phyloP scores from a whole-genome alignment of 2,113 vertebrate genomes.

The Solea senegalensis region DNA sequence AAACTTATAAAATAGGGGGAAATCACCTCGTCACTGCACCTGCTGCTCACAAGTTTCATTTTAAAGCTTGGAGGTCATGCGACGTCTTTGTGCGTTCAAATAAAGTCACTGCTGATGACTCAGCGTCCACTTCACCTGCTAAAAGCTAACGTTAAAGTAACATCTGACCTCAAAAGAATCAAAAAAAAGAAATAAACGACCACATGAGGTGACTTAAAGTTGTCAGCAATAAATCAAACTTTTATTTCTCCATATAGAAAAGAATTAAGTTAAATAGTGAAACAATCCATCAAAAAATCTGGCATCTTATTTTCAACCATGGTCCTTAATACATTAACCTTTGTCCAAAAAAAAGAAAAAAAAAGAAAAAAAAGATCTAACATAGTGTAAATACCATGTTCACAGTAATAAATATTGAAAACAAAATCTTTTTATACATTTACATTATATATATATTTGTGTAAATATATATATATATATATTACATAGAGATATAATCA shows the following conservation, averaged over 20 bases:
- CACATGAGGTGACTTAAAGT: conserved; percentile 36
- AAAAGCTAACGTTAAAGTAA: too few relatives aligned
- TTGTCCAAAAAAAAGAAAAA: conserved; percentile 68
- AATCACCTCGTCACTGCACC: not conserved
- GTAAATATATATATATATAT: conserved; percentile 85
- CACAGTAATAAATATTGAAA: conserved; percentile 98
- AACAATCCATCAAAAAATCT: conserved; percentile 79
- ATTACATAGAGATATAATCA: conserved; percentile 77
- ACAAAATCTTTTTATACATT: conserved; percentile 82
- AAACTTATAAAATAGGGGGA: conserved; percentile 1
- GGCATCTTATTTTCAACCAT: conserved; percentile 72
- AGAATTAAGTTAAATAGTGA: conserved; percentile 81
- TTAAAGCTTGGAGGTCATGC: not conserved
- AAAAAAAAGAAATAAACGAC: not conserved
- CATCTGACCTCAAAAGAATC: not conserved
- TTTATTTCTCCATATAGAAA: conserved; percentile 83
- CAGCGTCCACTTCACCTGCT: not conserved
- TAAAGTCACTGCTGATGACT: not conserved
- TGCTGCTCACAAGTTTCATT: conserved; percentile 31
- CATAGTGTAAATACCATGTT: conserved; percentile 92
- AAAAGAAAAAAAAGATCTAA: conserved; percentile 79
- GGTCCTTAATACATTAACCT: conserved; percentile 79
- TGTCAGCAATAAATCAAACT: conserved; percentile 77
- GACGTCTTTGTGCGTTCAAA: not conserved
- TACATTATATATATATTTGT: conserved; percentile 84